Percentiles rank a stretch among this genome's conserved stretches.
These are phyloP conservation scores for Valencia hispanica DNA, from an alignment of 2,797 vertebrate species.

Conservation along the genomic window DNA sequence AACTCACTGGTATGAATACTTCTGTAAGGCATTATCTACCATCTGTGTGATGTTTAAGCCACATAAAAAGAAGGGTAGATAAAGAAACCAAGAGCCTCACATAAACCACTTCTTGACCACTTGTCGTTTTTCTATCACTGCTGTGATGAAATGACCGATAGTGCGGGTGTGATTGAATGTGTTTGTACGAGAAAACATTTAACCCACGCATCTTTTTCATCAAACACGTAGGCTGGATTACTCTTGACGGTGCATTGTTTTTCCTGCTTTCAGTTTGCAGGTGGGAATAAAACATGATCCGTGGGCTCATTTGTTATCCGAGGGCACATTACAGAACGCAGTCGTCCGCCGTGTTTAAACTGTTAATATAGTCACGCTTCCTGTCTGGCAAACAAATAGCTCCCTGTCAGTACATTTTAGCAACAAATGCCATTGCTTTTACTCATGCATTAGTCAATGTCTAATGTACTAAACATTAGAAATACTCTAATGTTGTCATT, in stretches of 20 bases:
- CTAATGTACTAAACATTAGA: constrained; percentile 1
- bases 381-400: constrained; percentile 3
- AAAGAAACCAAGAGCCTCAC: background rate
- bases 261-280: constrained; percentile 19
- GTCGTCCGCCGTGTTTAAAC: background rate
- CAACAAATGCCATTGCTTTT: background rate
- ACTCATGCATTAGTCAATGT: background rate
- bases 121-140: background rate
- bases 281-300: background rate
- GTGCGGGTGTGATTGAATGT: background rate
- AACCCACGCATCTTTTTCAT: constrained; percentile 11
- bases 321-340: background rate
- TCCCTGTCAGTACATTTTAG: background rate
- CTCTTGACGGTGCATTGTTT: constrained; percentile 1
- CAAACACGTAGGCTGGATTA: background rate
- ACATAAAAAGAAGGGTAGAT: background rate
- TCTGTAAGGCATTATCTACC: background rate
- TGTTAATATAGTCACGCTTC: background rate
- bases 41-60: background rate
- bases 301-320: constrained; percentile 1
- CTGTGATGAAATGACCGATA: constrained; percentile 1
- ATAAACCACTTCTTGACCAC: background rate
- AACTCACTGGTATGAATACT: background rate
- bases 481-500: background rate
- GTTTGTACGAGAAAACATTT: constrained; percentile 20